Conservation (phyloP, 2,797 vertebrate genomes). For the Chiroxiphia lanceolata region DNA sequence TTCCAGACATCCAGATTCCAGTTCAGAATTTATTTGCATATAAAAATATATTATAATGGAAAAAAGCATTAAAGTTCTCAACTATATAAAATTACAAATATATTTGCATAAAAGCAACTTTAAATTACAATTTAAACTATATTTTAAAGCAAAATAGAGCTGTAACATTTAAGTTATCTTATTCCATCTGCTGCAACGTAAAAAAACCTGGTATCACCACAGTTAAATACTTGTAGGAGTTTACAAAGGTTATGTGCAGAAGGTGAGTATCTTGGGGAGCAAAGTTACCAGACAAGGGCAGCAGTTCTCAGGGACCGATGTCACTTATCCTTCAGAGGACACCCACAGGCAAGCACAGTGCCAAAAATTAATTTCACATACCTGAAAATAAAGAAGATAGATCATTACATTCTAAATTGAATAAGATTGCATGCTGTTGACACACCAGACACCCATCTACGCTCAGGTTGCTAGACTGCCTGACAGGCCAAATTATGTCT, state of each 20-base stretch:
- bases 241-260: not conserved
- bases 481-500: not conserved
- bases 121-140: constrained; percentile 87
- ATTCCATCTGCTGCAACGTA: constrained; percentile 25
- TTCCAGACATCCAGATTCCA: constrained; percentile 46
- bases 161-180: constrained; percentile 45
- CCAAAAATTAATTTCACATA: constrained; percentile 68
- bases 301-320: not conserved
- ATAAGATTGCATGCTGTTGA: not conserved
- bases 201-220: not conserved
- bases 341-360: not conserved
- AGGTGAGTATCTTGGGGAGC: not conserved
- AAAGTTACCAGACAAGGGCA: not conserved
- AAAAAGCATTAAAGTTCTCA: constrained; percentile 79
- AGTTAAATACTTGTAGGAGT: constrained; percentile 26
- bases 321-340: not conserved
- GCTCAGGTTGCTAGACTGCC: not conserved
- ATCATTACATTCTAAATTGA: not conserved
- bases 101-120: constrained; percentile 85
- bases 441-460: not conserved
- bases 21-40: constrained; percentile 84
- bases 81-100: constrained; percentile 95
- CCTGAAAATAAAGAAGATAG: constrained; percentile 48
- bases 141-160: constrained; percentile 74
- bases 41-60: constrained; percentile 94